Evolutionary conservation across 2,888 invertebrate species (phyloP), one percentile per base, ranked within the genome.

Genomic region (Mongoloraphidia duomilia): DNA sequence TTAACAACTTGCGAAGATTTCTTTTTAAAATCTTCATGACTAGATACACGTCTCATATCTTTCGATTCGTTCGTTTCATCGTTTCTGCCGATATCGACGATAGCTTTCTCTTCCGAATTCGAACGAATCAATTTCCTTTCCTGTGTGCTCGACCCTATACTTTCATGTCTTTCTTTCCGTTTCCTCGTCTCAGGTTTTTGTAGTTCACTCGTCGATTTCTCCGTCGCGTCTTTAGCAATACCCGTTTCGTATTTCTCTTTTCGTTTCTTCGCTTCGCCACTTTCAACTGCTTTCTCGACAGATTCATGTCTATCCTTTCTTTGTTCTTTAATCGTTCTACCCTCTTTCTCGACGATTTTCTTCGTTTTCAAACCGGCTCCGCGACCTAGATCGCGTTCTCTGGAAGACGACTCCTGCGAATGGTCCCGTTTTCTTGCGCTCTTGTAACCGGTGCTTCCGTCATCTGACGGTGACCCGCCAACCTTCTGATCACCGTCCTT

Each of bases 141-240:
- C 57, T 73, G 73, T 43, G 71, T 72, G 49, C 70, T 65, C 34
- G 75, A 75, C 54, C 73, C 74, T 49, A 65, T 61, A 62, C 77
- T 77, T 63, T 79, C 79, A 58, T 77, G 74, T 41, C 79, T 71
- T 61, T 79, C 79, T 64, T 79, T 79, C 54, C 79, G 70, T 62
- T 79, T 79, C 50, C 78, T 69, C 50, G 54, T 54, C 8, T 54
- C 54, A 14, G 49, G 50, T 12, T 50, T 46, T 8, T 49, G 49
- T n/a, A 39, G 8, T 14, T 39, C 39, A 9, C 9, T 39, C 39
- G 14, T 13, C 12, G 12, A 38, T 38, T 38, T 13, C 13, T 13
- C 13, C 8, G 14, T 11, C 9, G 33, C 14, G 42, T 42, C 33
- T 34, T 42, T 42, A 33, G 14, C 42, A 3, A 42, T 9, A 26